Conservation (phyloP, 2,797 vertebrate genomes). For the Parauchenoglanis ngamensis region DNA sequence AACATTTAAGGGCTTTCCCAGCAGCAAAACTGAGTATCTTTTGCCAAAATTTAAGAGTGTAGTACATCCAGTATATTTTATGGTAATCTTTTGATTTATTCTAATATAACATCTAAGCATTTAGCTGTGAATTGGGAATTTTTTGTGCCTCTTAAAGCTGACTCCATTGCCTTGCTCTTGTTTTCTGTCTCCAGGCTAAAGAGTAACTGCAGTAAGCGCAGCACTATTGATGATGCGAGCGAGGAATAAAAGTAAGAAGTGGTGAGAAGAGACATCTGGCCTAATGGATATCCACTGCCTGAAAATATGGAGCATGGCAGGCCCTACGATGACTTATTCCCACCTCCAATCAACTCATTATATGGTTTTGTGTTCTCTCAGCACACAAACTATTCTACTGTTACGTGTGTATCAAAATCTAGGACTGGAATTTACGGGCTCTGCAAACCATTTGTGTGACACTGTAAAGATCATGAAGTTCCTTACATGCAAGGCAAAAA, state of each 20-base stretch:
- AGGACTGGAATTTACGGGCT: slow-evolving; percentile 34
- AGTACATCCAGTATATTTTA: neutral
- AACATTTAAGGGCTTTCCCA: neutral
- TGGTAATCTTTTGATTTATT: neutral
- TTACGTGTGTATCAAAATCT: slow-evolving; percentile 18
- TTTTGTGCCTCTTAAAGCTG: neutral
- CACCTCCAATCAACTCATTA: slow-evolving; percentile 13
- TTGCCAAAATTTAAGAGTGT: neutral
- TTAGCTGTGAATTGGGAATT: neutral
- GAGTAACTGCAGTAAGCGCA: slow-evolving; percentile 46
- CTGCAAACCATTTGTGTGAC: neutral
- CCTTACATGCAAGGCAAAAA: slow-evolving; percentile 27
- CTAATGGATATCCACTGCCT: slow-evolving; percentile 32
- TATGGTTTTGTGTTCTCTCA: slow-evolving; percentile 58
- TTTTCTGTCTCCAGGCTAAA: slow-evolving; percentile 72
- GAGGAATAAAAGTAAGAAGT: neutral
- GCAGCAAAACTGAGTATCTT: neutral
- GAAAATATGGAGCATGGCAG: slow-evolving; percentile 15
- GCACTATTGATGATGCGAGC: slow-evolving; percentile 40
- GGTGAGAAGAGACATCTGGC: slow-evolving; percentile 30
- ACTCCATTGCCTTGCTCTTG: slow-evolving; percentile 41
- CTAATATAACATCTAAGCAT: neutral
- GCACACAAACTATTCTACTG: neutral
- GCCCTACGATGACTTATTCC: slow-evolving; percentile 13
- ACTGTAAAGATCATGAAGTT: neutral